Evolutionary conservation across 1,140 invertebrate genomes (phyloP), one percentile per base, ranked within the genome.

Genomic region (Ips nitidus): DNA sequence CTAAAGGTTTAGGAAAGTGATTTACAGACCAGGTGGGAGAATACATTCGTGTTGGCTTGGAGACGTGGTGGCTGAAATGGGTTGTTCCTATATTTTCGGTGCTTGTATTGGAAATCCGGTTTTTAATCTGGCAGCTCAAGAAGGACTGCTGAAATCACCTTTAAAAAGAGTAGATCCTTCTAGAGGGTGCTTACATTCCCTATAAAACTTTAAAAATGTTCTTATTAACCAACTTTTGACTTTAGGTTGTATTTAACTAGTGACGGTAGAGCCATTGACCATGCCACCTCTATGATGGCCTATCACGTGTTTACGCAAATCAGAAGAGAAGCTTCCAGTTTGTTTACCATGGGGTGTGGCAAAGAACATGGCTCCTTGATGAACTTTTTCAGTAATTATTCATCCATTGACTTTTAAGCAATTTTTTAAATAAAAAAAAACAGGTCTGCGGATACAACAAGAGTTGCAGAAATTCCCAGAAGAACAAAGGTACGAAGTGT

Each of bases 31-130:
- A 45, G 90, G 90, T 43, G 90, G 90, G 59, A 82, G 90, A 70
- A 89, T 92, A 36, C 88, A 89, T 78, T 90, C 90, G 0, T 89
- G 88, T 74, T 89, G 87, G 84, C 81, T 91, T 38, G 89, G 89
- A 41, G 89, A 91, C 69, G 84, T 87, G 0, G 85, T 89, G 3
- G 87, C 89, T 6, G 90, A 92, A 80, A 84, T 91, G 83, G 90
- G 90, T 0, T 88, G 89, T 1, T 83, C 86, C 55, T 87, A 83
- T 83, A 88, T 90, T 72, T 84, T 84, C 68, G 84, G 88, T 40
- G 86, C 86, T 8, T 86, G 86, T 76, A 80, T 86, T 41, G 84
- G 85, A 5, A 90, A 90, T 78, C 85, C 88, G 1, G 83, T 88
- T 2, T 89, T 86, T 73, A 87, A 86, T 2, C 71, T 90, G 43